These are phyloP conservation scores for Diarsia dahlii DNA, from an alignment of 2,888 invertebrate species.

Conservation along the genomic window DNA sequence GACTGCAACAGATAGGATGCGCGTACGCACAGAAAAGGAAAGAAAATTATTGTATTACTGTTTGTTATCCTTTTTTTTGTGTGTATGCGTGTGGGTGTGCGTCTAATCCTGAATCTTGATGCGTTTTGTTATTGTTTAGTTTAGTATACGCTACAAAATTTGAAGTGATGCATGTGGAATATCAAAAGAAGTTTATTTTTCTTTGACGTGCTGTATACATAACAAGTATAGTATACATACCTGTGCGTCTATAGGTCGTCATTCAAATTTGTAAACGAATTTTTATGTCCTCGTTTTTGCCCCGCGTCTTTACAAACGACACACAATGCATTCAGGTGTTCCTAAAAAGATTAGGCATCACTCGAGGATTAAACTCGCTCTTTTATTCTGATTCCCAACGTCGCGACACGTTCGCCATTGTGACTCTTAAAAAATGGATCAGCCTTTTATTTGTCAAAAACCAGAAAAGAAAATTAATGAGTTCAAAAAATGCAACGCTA, in stretches of 20 bases:
- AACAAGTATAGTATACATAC: slow-evolving; percentile 52
- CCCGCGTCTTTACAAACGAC: slow-evolving; percentile 70
- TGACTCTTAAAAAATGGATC: slow-evolving; percentile 59
- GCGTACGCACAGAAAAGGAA: slow-evolving; percentile 90
- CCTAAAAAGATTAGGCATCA: slow-evolving; percentile 79
- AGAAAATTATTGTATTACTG: slow-evolving; percentile 89
- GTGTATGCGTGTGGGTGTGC: slow-evolving; percentile 73
- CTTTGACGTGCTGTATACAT: slow-evolving; percentile 64
- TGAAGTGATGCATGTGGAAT: slow-evolving; percentile 74
- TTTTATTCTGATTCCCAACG: slow-evolving; percentile 83
- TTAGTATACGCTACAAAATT: slow-evolving; percentile 70
- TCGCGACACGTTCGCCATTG: slow-evolving; percentile 80
- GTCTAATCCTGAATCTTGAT: slow-evolving; percentile 79
- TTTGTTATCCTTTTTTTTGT: slow-evolving; percentile 84
- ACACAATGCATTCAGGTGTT: slow-evolving; percentile 73
- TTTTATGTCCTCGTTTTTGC: slow-evolving; percentile 72
- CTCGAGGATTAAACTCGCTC: slow-evolving; percentile 74
- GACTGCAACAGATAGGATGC: slow-evolving; percentile 83
- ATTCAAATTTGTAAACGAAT: slow-evolving; percentile 69
- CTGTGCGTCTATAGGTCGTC: slow-evolving; percentile 63
- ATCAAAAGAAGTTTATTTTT: slow-evolving; percentile 72
- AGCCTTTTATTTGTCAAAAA: slow-evolving; percentile 43
- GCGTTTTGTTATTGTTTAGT: slow-evolving; percentile 81
- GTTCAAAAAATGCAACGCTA: slow-evolving; percentile 45
- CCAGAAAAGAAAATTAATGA: slow-evolving; percentile 44